Percentiles rank a stretch among this genome's conserved stretches.
Evolutionary conservation across 1,140 invertebrate genomes (phyloP).

Genomic region (Macrobrachium nipponense): DNA sequence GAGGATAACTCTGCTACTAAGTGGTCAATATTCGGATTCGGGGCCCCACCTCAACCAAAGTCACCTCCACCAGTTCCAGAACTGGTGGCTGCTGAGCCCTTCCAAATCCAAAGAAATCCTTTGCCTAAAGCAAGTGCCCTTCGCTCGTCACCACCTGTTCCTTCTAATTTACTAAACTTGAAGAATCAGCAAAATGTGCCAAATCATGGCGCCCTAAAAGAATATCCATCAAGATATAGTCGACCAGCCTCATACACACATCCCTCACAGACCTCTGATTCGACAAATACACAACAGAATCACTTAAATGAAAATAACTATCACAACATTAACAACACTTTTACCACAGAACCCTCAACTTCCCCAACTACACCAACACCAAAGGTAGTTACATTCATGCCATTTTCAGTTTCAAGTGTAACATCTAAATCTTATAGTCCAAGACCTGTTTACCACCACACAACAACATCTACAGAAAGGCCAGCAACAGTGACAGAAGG

Average conservation of each 20-base stretch:
- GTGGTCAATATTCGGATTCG: too few species aligned
- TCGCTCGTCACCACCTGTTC: neutral
- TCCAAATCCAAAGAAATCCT: too few species aligned
- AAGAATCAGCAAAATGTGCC: too few species aligned
- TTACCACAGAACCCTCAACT: neutral
- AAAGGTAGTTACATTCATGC: too few species aligned
- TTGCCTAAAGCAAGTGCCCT: neutral
- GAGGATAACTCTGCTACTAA: too few species aligned
- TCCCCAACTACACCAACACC: neutral
- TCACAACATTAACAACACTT: neutral
- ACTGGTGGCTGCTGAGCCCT: neutral
- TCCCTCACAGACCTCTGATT: too few species aligned
- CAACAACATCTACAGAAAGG: neutral
- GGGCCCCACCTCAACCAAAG: neutral
- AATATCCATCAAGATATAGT: too few species aligned
- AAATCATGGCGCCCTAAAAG: too few species aligned
- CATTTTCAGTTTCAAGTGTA: too few species aligned
- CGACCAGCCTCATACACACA: too few species aligned
- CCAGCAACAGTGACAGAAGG: neutral
- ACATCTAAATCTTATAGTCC: neutral
- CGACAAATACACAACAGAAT: too few species aligned
- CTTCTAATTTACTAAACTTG: too few species aligned
- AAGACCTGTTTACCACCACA: constrained; percentile 41
- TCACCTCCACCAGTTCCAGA: neutral
- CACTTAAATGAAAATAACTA: neutral